Conservation (phyloP, 2,113 vertebrate genomes). For the Cephalophus harveyi region DNA sequence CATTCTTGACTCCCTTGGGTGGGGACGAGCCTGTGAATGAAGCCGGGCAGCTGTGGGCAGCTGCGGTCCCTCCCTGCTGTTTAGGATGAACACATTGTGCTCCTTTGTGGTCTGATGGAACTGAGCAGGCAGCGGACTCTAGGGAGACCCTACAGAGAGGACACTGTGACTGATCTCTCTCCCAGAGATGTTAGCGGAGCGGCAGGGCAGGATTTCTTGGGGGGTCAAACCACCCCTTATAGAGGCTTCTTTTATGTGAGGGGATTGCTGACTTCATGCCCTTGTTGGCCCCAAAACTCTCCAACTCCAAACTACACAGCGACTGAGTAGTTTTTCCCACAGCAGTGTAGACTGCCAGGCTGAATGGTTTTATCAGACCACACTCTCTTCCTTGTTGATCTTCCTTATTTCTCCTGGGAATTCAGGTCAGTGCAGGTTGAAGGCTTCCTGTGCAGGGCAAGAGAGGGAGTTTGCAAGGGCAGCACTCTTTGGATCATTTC, state of each 20-base stretch:
- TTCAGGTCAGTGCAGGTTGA: background rate
- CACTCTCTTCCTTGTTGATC: background rate
- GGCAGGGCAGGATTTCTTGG: background rate
- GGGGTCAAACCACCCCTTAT: conserved; percentile 9
- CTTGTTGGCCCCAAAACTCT: background rate
- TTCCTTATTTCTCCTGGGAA: background rate
- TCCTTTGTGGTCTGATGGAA: conserved; percentile 9
- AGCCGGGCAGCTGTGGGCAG: conserved; percentile 28
- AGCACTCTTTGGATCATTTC: background rate
- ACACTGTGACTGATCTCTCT: conserved; percentile 21
- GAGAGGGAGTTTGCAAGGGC: background rate
- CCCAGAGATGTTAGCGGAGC: background rate
- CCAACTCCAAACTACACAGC: background rate
- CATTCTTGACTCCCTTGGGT: background rate
- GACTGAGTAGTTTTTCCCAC: background rate
- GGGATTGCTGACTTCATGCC: background rate
- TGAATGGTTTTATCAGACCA: background rate
- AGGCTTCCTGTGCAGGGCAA: background rate
- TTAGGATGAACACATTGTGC: background rate
- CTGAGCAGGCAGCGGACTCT: background rate
- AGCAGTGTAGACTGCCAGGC: background rate
- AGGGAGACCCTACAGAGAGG: background rate
- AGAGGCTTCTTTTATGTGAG: conserved; percentile 9
- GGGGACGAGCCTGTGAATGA: background rate
- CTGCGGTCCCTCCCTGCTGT: background rate